A percentile compares a stretch with the other conserved stretches of the same genome.
phyloP scores from a whole-genome alignment of 2,888 invertebrate genomes.

The Lampropteryx suffumata region DNA sequence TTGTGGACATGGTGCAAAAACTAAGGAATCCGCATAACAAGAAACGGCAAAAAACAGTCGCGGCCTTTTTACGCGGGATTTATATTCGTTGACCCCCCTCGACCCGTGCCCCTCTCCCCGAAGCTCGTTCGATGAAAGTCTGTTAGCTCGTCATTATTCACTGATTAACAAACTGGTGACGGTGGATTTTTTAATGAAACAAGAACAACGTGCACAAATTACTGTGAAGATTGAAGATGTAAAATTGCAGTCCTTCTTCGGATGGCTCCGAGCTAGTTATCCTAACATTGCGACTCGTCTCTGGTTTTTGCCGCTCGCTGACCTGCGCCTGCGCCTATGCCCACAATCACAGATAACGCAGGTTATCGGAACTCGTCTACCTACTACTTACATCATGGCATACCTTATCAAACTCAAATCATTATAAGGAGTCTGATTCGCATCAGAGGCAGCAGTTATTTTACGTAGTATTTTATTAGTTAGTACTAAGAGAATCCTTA shows the following conservation, averaged over 20 bases:
- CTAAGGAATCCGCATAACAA: constrained; percentile 71
- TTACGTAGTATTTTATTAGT: too few relatives aligned
- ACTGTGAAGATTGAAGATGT: background rate
- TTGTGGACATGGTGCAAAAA: constrained; percentile 54
- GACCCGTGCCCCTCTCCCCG: constrained; percentile 1
- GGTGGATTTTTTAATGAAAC: too few relatives aligned
- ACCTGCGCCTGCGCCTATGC: constrained; percentile 27
- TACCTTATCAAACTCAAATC: too few relatives aligned
- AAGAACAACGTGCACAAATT: too few relatives aligned
- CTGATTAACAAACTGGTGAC: too few relatives aligned
- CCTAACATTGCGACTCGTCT: constrained; percentile 29
- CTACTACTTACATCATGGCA: too few relatives aligned
- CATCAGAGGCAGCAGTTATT: background rate
- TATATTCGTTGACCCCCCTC: constrained; percentile 49
- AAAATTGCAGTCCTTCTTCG: background rate
- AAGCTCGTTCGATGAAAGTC: constrained; percentile 4
- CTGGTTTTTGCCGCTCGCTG: constrained; percentile 33
- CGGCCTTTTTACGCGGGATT: constrained; percentile 70
- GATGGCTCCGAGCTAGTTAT: constrained; percentile 32
- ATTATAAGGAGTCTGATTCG: too few relatives aligned
- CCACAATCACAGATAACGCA: background rate
- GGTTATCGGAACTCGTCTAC: background rate
- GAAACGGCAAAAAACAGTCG: constrained; percentile 68
- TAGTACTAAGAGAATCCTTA: too few relatives aligned
- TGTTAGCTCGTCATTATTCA: background rate